A percentile compares a stretch with the other conserved stretches of the same genome.
Conservation (phyloP, 2,113 vertebrate genomes). For the Cynocephalus volans region DNA sequence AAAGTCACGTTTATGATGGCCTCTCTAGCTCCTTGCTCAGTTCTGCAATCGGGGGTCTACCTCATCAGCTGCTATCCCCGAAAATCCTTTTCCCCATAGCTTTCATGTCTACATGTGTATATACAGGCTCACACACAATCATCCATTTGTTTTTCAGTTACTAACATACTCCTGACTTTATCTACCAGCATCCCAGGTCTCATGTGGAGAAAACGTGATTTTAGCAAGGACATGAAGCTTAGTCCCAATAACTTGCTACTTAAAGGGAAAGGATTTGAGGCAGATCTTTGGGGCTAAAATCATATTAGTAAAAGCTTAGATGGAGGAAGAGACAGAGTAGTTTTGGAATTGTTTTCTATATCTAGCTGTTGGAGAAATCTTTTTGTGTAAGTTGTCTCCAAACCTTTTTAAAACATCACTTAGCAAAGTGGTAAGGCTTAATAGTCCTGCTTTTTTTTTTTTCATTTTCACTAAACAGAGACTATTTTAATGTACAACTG, state of each 20-base stretch:
- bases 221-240: conserved; percentile 41
- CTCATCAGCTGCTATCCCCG: neutral
- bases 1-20: neutral
- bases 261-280: conserved; percentile 63
- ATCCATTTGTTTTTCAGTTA: neutral
- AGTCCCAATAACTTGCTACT: neutral
- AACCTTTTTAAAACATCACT: conserved; percentile 17
- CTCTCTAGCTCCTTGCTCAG: neutral
- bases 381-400: conserved; percentile 57
- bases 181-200: neutral
- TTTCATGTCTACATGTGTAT: neutral
- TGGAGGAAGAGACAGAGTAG: neutral
- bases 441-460: neutral
- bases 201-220: conserved; percentile 28
- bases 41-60: neutral
- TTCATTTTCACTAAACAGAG: neutral
- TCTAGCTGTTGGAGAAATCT: conserved; percentile 15
- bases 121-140: neutral
- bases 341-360: conserved; percentile 42
- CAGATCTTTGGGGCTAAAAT: conserved; percentile 35
- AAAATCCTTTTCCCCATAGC: neutral
- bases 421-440: conserved; percentile 53
- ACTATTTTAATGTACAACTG: neutral
- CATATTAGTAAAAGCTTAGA: conserved; percentile 53
- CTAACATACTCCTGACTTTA: neutral